phyloP scores from a whole-genome alignment of 2,888 invertebrate species.

The Crepidodera aurea region DNA sequence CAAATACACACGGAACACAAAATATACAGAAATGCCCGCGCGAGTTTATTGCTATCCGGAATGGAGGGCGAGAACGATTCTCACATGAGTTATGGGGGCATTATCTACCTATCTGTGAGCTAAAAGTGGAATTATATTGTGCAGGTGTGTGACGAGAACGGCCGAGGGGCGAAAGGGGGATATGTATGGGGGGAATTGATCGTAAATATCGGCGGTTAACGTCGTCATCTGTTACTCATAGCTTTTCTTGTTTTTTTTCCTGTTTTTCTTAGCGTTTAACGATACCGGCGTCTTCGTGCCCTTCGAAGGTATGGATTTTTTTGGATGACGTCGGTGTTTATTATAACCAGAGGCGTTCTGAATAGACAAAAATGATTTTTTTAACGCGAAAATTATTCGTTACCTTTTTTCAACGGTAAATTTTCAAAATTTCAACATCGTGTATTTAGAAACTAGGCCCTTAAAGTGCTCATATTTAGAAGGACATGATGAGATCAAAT shows the following conservation, averaged over 20 bases:
- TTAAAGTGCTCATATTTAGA: too few relatives aligned
- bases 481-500: too few relatives aligned
- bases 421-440: too few relatives aligned
- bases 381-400: too few relatives aligned
- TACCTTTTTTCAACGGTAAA: too few relatives aligned
- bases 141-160: constrained; percentile 57
- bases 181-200: constrained; percentile 58
- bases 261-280: constrained; percentile 37
- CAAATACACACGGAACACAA: constrained; percentile 29
- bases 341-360: not conserved
- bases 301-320: constrained; percentile 21
- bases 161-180: constrained; percentile 52
- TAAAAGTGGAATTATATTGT: constrained; percentile 60
- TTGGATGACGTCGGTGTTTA: not conserved
- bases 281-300: constrained; percentile 16
- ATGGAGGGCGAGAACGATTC: constrained; percentile 62
- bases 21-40: constrained; percentile 56
- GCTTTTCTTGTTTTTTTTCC: constrained; percentile 40
- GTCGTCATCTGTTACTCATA: constrained; percentile 62
- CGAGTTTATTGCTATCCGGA: constrained; percentile 60
- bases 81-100: constrained; percentile 61
- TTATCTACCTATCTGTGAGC: constrained; percentile 61
- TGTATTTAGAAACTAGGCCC: too few relatives aligned
- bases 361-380: too few relatives aligned
- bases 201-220: constrained; percentile 62